Percentiles rank a stretch among this genome's conserved stretches.
Conservation (phyloP, 2,113 vertebrate species). For the Chaetura pelagica region DNA sequence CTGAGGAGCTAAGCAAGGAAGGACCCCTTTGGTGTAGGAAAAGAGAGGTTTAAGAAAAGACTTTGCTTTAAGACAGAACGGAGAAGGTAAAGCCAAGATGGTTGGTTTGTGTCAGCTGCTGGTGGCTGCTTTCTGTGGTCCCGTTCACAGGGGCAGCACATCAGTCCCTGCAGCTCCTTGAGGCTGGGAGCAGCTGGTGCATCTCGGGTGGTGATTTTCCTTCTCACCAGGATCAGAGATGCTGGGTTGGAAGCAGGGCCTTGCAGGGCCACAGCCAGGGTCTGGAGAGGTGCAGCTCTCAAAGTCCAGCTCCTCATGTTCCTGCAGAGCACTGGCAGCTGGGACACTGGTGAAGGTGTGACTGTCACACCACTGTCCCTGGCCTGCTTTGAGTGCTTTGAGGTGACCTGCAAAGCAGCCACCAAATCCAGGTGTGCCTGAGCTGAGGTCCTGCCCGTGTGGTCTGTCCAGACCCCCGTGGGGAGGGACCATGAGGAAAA, state of each 20-base stretch:
- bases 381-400: not conserved
- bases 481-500: not conserved
- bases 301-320: not conserved
- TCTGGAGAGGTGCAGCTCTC: not conserved
- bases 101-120: not conserved
- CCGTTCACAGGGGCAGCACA: fast-evolving
- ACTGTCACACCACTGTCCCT: not conserved
- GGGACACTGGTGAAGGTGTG: not conserved
- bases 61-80: not conserved
- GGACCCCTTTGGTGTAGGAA: not conserved
- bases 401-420: not conserved
- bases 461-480: not conserved
- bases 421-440: not conserved
- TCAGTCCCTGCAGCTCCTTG: not conserved
- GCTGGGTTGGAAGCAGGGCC: not conserved
- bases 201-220: not conserved
- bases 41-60: not conserved
- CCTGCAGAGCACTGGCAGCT: not conserved
- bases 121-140: not conserved
- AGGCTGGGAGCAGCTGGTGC: not conserved
- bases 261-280: not conserved
- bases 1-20: not conserved
- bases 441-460: not conserved
- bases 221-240: not conserved
- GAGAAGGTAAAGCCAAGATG: not conserved